Percentiles rank a stretch among this genome's conserved stretches.
These are phyloP conservation scores for Gopherus flavomarginatus DNA, from an alignment of 2,113 vertebrate species.

Conservation along the genomic window DNA sequence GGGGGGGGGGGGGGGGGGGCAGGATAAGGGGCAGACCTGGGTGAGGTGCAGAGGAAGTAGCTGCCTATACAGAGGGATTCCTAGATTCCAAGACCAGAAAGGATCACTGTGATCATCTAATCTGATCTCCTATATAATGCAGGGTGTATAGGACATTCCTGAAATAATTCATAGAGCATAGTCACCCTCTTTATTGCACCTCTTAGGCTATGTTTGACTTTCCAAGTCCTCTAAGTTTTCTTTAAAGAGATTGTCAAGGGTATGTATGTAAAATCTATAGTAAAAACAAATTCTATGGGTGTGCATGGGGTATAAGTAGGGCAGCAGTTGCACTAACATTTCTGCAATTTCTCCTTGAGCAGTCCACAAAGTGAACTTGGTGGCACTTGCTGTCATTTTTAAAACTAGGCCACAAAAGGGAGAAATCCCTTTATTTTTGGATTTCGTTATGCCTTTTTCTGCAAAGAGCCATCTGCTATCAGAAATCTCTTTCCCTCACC, in stretches of 20 bases:
- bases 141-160: neutral
- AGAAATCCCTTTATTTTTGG: neutral
- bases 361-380: neutral
- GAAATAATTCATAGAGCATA: neutral
- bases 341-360: slow-evolving; percentile 15
- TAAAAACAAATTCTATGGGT: neutral
- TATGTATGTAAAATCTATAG: neutral
- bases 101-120: neutral
- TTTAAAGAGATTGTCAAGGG: neutral
- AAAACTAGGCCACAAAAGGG: neutral
- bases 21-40: neutral
- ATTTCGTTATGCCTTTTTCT: fast-evolving
- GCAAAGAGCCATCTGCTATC: neutral
- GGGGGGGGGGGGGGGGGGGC: too few relatives aligned
- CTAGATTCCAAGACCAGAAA: neutral
- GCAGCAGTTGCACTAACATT: neutral
- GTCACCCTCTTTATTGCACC: neutral
- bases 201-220: neutral
- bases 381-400: neutral
- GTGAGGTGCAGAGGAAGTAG: neutral
- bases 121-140: neutral
- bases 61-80: neutral
- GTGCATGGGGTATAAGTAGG: neutral
- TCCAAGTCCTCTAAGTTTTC: neutral
- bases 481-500: neutral